A percentile compares a stretch with the other conserved stretches of the same genome.
Evolutionary conservation across 2,888 invertebrate species (phyloP).

Genomic region (Apoda limacodes): DNA sequence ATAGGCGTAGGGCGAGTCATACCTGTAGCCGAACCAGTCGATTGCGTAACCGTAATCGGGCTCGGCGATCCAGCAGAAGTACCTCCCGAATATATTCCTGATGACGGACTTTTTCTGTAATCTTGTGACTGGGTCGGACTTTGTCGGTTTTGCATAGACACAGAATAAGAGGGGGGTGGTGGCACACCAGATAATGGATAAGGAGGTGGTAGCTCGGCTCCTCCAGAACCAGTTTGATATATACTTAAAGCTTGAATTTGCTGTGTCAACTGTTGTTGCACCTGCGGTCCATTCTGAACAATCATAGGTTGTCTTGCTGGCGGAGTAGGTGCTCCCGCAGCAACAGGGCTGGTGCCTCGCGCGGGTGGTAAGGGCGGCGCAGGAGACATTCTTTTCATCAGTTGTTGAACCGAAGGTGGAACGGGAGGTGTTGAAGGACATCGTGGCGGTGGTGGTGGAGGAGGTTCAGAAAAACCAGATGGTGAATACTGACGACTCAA

Average conservation of each 20-base stretch:
- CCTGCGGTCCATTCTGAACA: constrained; percentile 83
- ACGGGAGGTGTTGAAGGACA: constrained; percentile 78
- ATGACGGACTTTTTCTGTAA: constrained; percentile 87
- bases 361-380: constrained; percentile 73
- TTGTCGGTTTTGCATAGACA: constrained; percentile 88
- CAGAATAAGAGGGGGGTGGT: constrained; percentile 87
- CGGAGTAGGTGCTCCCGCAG: constrained; percentile 70
- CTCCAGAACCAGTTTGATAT: constrained; percentile 73
- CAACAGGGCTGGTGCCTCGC: constrained; percentile 80
- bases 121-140: constrained; percentile 87
- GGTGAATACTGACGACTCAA: constrained; percentile 80
- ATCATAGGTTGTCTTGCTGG: constrained; percentile 81
- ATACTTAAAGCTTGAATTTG: constrained; percentile 89
- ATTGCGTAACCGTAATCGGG: constrained; percentile 79
- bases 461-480: constrained; percentile 72
- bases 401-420: constrained; percentile 71
- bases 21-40: constrained; percentile 71
- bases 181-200: constrained; percentile 74
- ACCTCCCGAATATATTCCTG: constrained; percentile 86
- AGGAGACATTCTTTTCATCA: constrained; percentile 73
- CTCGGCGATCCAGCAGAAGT: constrained; percentile 88
- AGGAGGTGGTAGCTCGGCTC: constrained; percentile 77
- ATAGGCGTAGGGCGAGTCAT: constrained; percentile 85
- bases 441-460: constrained; percentile 81
- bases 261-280: constrained; percentile 87